Percentiles rank a stretch among this genome's conserved stretches.
Conservation (phyloP, 2,797 vertebrate species). For the Anas bernieri region DNA sequence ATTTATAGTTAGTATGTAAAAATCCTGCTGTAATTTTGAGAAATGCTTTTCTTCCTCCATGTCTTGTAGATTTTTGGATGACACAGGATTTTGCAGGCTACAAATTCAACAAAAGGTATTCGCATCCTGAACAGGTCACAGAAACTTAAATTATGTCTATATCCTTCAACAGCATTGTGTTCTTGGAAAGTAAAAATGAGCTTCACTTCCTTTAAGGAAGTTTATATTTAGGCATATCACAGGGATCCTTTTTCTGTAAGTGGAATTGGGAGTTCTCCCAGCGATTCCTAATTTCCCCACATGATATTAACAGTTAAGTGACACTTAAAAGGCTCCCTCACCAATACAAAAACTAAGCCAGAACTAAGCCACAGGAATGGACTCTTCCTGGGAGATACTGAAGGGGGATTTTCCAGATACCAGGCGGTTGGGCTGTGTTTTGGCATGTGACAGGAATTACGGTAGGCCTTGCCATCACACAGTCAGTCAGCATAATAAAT, state of each 20-base stretch:
- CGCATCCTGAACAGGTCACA: neutral
- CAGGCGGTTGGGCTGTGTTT: neutral
- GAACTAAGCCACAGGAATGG: neutral
- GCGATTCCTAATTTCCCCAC: neutral
- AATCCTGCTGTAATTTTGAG: constrained; percentile 30
- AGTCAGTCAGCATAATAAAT: neutral
- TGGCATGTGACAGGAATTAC: neutral
- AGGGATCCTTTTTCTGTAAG: neutral
- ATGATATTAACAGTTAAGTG: neutral
- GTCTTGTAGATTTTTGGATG: neutral
- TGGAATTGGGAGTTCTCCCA: neutral
- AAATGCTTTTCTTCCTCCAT: neutral
- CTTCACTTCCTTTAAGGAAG: neutral
- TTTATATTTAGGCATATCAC: neutral
- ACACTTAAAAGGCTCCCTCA: neutral
- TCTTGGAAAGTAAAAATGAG: neutral
- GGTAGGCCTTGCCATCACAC: neutral
- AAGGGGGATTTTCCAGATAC: neutral
- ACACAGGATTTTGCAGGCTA: neutral
- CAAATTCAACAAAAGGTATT: constrained; percentile 5
- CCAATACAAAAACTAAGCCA: neutral
- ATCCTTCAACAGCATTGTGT: neutral
- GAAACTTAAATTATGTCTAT: neutral
- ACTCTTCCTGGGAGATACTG: neutral
- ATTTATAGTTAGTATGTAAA: constrained; percentile 58